Evolutionary conservation across 1,140 invertebrate species (phyloP).

Genomic region (Trichomalopsis sarcophagae): DNA sequence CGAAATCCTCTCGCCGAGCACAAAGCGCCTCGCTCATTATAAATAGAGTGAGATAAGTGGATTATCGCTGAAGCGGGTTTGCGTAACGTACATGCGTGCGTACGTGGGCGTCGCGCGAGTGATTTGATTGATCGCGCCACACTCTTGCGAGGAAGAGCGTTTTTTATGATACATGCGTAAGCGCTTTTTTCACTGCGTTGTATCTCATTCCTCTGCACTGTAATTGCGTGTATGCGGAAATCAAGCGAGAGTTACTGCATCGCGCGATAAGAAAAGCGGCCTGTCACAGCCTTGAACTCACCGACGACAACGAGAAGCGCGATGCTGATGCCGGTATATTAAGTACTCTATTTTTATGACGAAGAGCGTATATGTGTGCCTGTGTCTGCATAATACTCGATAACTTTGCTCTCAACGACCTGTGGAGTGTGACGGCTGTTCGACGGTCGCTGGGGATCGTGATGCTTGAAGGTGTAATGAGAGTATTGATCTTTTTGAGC

Average conservation of each 20-base stretch:
- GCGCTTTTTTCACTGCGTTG: neutral
- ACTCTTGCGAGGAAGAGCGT: neutral
- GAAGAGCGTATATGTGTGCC: neutral
- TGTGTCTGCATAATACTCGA: neutral
- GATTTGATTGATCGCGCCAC: constrained; percentile 17
- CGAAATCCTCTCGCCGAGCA: neutral
- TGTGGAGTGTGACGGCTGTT: neutral
- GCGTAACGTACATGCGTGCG: neutral
- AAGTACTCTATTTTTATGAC: neutral
- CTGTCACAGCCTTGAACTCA: constrained; percentile 21
- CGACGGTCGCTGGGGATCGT: neutral
- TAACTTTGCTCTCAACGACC: neutral
- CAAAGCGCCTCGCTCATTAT: neutral
- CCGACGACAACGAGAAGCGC: neutral
- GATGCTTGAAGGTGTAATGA: neutral
- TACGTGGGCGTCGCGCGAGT: constrained; percentile 27
- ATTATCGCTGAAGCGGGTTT: constrained; percentile 10
- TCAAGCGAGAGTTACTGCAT: neutral
- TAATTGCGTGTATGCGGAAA: neutral
- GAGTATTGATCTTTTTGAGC: neutral
- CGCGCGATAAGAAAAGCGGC: neutral
- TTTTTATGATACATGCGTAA: no score
- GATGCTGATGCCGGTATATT: neutral
- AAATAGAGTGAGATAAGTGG: constrained; percentile 16
- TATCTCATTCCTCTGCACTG: neutral